Conservation (phyloP, 2,797 vertebrate genomes). For the Aeoliscus strigatus region DNA sequence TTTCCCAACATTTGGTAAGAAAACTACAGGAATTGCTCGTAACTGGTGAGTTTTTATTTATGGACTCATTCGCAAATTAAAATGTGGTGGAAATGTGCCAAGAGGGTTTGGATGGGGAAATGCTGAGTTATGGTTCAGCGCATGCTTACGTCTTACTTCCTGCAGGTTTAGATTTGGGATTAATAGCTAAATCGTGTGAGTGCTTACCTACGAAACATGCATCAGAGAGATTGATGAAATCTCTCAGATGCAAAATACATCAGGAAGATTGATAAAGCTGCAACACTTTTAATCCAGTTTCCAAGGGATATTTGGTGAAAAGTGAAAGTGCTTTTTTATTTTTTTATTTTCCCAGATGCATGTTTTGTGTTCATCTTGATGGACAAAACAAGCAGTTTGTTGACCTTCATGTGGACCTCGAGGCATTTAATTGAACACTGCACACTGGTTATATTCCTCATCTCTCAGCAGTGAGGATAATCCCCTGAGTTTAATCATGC, state of each 20-base stretch:
- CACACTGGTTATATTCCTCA: conserved; percentile 7
- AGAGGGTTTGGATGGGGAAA: conserved; percentile 8
- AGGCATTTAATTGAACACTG: not conserved
- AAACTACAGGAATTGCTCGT: too few relatives aligned
- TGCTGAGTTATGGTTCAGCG: conserved; percentile 1
- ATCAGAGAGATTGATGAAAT: conserved; percentile 40
- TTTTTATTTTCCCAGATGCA: not conserved
- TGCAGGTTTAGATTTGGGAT: conserved; percentile 37
- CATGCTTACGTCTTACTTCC: conserved; percentile 13
- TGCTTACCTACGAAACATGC: conserved; percentile 18
- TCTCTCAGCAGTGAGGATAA: conserved; percentile 44
- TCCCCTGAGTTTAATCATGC: conserved; percentile 60
- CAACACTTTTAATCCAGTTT: conserved; percentile 36
- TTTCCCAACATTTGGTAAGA: too few relatives aligned
- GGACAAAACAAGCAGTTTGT: not conserved
- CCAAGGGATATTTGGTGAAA: conserved; percentile 7
- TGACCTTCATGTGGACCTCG: not conserved
- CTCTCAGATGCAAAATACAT: conserved; percentile 28
- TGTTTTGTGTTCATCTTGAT: not conserved
- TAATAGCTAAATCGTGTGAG: conserved; percentile 26
- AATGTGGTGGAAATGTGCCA: too few relatives aligned
- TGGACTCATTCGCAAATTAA: too few relatives aligned
- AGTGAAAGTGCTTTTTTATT: not conserved
- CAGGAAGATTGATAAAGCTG: conserved; percentile 38
- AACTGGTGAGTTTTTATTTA: too few relatives aligned